A percentile compares a stretch with the other conserved stretches of the same genome.
These are phyloP conservation scores for Oryctolagus cuniculus DNA, from an alignment of 2,113 vertebrate genomes.

Conservation along the genomic window DNA sequence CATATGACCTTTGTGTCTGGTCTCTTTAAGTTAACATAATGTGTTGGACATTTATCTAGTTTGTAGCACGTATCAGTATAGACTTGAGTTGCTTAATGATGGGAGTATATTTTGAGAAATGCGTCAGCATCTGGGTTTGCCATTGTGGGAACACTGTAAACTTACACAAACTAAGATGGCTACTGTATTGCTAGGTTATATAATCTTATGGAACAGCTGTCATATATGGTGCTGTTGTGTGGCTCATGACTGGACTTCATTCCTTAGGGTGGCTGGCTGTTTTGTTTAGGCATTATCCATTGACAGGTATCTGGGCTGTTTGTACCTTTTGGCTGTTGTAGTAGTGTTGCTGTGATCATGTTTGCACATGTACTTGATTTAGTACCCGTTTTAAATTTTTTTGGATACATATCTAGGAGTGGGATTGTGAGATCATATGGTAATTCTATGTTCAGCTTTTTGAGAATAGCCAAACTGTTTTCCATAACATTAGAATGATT, in stretches of 20 bases:
- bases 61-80: background rate
- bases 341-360: background rate
- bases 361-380: background rate
- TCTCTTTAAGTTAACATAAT: background rate
- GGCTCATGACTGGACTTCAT: background rate
- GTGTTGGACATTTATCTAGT: background rate
- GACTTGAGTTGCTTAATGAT: too few relatives aligned
- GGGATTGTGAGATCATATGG: background rate
- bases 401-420: background rate
- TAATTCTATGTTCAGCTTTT: constrained; percentile 36
- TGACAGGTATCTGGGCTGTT: background rate
- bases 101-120: too few relatives aligned
- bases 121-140: too few relatives aligned
- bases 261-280: background rate
- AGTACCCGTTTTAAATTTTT: background rate
- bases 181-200: too few relatives aligned
- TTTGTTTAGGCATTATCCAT: background rate
- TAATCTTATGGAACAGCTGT: too few relatives aligned
- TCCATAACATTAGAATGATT: constrained; percentile 13
- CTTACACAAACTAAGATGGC: too few relatives aligned
- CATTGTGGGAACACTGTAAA: too few relatives aligned
- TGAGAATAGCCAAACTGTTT: constrained; percentile 7
- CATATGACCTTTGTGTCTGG: background rate
- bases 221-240: too few relatives aligned
- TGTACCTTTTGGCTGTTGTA: background rate